Evolutionary conservation across 2,888 invertebrate species (phyloP).

Genomic region (Atethmia centrago): DNA sequence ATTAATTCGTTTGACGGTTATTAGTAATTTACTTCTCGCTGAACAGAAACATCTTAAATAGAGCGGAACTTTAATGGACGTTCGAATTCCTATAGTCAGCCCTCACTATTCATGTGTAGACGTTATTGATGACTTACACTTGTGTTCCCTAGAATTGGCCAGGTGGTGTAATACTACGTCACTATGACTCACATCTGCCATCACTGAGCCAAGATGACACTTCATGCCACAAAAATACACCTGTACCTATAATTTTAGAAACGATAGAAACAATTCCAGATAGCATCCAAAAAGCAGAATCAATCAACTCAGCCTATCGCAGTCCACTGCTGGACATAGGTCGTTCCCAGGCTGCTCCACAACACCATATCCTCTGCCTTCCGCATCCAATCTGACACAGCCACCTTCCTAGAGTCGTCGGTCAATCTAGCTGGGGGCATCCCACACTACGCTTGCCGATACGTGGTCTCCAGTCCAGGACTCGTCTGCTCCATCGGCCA

Average conservation of each 20-base stretch:
- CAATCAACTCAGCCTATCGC: too few species aligned
- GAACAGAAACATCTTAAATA: conserved; percentile 16
- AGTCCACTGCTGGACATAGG: too few species aligned
- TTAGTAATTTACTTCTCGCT: conserved; percentile 34
- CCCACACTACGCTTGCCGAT: too few species aligned
- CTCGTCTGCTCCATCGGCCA: too few species aligned
- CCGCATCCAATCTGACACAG: too few species aligned
- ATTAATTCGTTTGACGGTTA: conserved; percentile 35
- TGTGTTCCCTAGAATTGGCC: conserved; percentile 25
- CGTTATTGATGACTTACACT: conserved; percentile 40
- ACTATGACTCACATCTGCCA: conserved; percentile 44
- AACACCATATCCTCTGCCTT: too few species aligned
- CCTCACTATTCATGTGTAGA: conserved; percentile 8
- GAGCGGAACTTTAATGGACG: conserved; percentile 20
- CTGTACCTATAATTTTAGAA: conserved; percentile 15
- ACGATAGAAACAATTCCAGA: background rate
- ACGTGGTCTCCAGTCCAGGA: too few species aligned
- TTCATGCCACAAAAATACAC: conserved; percentile 28
- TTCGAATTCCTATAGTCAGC: conserved; percentile 4
- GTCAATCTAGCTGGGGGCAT: too few species aligned
- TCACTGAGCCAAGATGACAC: conserved; percentile 35
- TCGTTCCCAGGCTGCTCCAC: too few species aligned
- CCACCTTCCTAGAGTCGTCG: too few species aligned
- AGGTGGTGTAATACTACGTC: conserved; percentile 31
- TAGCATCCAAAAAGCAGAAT: background rate